A percentile compares a stretch with the other conserved stretches of the same genome.
Evolutionary conservation across 2,888 invertebrate species (phyloP).

Genomic region (Limnephilus auricula): DNA sequence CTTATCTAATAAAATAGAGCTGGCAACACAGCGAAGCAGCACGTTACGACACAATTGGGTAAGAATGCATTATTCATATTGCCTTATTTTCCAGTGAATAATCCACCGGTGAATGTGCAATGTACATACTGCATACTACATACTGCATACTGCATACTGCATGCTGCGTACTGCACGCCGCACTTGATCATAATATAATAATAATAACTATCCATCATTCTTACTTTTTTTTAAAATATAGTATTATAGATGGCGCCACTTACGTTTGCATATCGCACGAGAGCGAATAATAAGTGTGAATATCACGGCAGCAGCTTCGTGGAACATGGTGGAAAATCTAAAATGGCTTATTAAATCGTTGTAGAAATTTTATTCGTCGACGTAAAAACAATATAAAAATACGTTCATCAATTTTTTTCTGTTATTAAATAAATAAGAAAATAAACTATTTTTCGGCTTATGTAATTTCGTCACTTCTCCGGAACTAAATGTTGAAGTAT

Average conservation of each 20-base stretch:
- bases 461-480: background rate
- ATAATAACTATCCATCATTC: too few species aligned
- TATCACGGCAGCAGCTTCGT: too few species aligned
- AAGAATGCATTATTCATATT: conserved; percentile 39
- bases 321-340: too few species aligned
- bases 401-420: too few species aligned
- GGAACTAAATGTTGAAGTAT: background rate
- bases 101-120: conserved; percentile 21
- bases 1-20: background rate
- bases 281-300: too few species aligned
- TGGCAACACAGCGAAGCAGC: conserved; percentile 11
- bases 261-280: too few species aligned
- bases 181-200: background rate
- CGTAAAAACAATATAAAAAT: too few species aligned
- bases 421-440: background rate
- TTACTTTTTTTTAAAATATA: too few species aligned
- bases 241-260: too few species aligned
- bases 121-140: background rate
- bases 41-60: conserved; percentile 33
- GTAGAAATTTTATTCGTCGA: too few species aligned
- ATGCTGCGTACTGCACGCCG: background rate
- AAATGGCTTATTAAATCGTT: too few species aligned
- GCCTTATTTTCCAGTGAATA: conserved; percentile 23
- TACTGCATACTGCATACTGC: background rate
- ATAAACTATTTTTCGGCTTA: too few species aligned